These are phyloP conservation scores for Tauraco erythrolophus DNA, from an alignment of 2,113 vertebrate genomes.

Conservation along the genomic window DNA sequence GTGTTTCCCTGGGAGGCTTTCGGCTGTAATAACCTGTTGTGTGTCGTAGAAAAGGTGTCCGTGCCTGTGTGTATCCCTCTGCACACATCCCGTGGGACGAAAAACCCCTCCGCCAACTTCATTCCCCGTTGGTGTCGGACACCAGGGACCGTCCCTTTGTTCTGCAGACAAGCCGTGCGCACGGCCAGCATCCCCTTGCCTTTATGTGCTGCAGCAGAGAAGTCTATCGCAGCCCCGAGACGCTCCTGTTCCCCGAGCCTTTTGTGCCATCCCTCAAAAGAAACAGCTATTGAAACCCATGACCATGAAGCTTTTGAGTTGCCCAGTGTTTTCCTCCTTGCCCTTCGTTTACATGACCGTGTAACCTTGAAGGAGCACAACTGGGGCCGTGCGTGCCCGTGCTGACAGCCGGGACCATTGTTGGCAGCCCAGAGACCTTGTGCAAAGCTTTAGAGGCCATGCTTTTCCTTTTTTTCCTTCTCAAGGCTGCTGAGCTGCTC, in stretches of 20 bases:
- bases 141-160: neutral
- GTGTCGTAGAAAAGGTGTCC: neutral
- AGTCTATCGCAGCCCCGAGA: neutral
- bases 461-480: neutral
- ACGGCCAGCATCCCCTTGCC: neutral
- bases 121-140: neutral
- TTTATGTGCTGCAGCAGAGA: neutral
- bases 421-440: conserved; percentile 2
- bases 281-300: conserved; percentile 51
- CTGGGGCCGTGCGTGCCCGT: neutral
- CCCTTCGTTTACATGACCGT: conserved; percentile 3
- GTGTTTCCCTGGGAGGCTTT: neutral
- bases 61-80: accelerated
- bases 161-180: neutral
- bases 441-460: neutral
- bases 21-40: neutral
- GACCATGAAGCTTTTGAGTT: conserved; percentile 57
- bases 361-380: conserved; percentile 23
- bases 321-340: neutral
- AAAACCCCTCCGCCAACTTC: neutral
- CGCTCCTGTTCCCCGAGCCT: neutral
- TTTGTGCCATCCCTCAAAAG: conserved; percentile 60
- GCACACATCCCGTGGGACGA: neutral
- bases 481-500: neutral
- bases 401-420: neutral